phyloP scores from a whole-genome alignment of 2,113 vertebrate genomes.

The Sebastes schlegelii region DNA sequence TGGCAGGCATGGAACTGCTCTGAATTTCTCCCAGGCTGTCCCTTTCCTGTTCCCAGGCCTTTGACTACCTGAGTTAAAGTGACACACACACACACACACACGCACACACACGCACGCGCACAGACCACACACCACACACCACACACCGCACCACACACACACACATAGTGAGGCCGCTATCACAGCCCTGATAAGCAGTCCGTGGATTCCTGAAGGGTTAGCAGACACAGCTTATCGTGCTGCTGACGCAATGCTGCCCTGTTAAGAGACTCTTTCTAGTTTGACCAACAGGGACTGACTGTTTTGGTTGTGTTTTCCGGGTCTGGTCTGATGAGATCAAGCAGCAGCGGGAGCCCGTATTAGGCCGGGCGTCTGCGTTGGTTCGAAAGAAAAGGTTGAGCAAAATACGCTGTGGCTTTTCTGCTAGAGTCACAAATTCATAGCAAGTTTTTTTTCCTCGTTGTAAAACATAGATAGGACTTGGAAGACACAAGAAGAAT shows the following conservation, averaged over 20 bases:
- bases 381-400: constrained; percentile 8
- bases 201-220: constrained; percentile 73
- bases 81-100: constrained; percentile 14
- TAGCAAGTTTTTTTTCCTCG: neutral
- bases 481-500: constrained; percentile 15
- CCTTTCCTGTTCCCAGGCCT: constrained; percentile 16
- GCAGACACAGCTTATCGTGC: constrained; percentile 70
- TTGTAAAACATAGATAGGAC: constrained; percentile 2
- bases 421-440: neutral
- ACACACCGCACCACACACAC: constrained; percentile 15
- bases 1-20: neutral
- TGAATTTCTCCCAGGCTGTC: constrained; percentile 1
- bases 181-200: constrained; percentile 60
- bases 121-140: constrained; percentile 26
- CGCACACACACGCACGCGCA: constrained; percentile 34
- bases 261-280: constrained; percentile 59
- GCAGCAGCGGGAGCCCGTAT: constrained; percentile 38
- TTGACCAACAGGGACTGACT: constrained; percentile 60
- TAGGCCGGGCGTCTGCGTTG: neutral
- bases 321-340: constrained; percentile 64
- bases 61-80: constrained; percentile 17
- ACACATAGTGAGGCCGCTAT: constrained; percentile 33
- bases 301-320: constrained; percentile 64
- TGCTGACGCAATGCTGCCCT: constrained; percentile 63
- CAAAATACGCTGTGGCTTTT: constrained; percentile 2